Conservation (phyloP, 1,140 invertebrate genomes). For the Paraescarpia echinospica region DNA sequence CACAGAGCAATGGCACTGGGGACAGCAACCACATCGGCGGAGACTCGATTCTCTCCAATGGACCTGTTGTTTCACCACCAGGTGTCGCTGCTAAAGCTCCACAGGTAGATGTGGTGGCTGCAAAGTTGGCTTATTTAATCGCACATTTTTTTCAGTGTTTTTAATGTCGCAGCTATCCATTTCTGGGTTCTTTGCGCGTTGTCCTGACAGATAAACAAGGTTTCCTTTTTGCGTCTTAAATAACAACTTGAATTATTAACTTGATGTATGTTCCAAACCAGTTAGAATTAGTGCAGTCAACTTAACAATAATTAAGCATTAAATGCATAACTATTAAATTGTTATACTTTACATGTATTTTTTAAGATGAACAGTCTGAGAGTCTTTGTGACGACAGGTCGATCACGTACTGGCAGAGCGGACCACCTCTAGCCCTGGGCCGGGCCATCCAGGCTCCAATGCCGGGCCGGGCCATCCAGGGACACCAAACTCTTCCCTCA, state of each 20-base stretch:
- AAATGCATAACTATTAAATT: too few species aligned
- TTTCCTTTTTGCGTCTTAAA: too few species aligned
- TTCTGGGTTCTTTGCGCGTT: too few species aligned
- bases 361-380: too few species aligned
- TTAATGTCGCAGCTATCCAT: too few species aligned
- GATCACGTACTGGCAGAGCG: background rate
- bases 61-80: background rate
- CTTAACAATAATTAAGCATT: too few species aligned
- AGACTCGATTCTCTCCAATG: slow-evolving; percentile 33
- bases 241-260: too few species aligned
- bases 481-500: slow-evolving; percentile 22
- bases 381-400: background rate
- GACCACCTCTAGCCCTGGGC: slow-evolving; percentile 8
- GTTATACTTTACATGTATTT: too few species aligned
- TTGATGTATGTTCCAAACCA: too few species aligned
- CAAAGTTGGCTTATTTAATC: background rate
- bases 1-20: slow-evolving; percentile 29
- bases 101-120: background rate
- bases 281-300: too few species aligned
- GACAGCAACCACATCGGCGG: slow-evolving; percentile 24
- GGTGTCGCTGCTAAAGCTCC: background rate
- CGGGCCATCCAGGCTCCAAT: background rate
- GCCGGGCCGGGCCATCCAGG: slow-evolving; percentile 6
- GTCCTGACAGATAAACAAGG: too few species aligned
- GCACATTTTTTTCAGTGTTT: too few species aligned